Conservation (phyloP, 2,113 vertebrate genomes). For the Echinops telfairi region DNA sequence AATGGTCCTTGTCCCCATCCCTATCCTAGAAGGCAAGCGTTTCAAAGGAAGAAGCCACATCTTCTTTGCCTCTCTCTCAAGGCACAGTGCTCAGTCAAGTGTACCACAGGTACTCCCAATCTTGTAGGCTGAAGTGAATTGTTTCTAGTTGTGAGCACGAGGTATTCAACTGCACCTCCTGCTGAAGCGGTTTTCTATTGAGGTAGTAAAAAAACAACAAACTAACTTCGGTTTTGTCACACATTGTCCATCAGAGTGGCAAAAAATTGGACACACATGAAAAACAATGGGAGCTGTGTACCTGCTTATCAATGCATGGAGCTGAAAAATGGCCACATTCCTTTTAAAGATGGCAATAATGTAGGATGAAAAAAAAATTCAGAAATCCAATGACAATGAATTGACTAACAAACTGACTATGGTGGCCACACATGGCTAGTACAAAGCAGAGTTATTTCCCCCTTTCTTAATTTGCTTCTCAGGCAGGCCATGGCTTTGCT, state of each 20-base stretch:
- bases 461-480: conserved; percentile 68
- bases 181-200: conserved; percentile 54
- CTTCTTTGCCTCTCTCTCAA: conserved; percentile 8
- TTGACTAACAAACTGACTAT: conserved; percentile 71
- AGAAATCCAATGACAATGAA: conserved; percentile 73
- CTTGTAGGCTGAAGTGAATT: conserved; percentile 39
- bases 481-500: conserved; percentile 39
- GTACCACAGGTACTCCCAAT: not conserved
- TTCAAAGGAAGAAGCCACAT: conserved; percentile 64
- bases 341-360: conserved; percentile 75
- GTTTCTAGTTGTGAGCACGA: conserved; percentile 57
- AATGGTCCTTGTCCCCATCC: too few relatives aligned
- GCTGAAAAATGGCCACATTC: conserved; percentile 72
- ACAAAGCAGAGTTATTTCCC: conserved; percentile 81
- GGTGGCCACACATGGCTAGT: conserved; percentile 63
- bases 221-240: conserved; percentile 66
- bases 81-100: not conserved
- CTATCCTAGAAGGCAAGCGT: conserved; percentile 26
- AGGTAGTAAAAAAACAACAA: conserved; percentile 49
- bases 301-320: conserved; percentile 71
- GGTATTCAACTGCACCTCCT: conserved; percentile 55
- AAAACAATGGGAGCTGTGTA: conserved; percentile 59
- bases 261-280: conserved; percentile 69
- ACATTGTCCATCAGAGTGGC: conserved; percentile 66
- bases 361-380: conserved; percentile 75